Percentiles rank a stretch among this genome's conserved stretches.
Evolutionary conservation across 1,140 invertebrate species (phyloP).

Genomic region (Lepidotrigona ventralis): DNA sequence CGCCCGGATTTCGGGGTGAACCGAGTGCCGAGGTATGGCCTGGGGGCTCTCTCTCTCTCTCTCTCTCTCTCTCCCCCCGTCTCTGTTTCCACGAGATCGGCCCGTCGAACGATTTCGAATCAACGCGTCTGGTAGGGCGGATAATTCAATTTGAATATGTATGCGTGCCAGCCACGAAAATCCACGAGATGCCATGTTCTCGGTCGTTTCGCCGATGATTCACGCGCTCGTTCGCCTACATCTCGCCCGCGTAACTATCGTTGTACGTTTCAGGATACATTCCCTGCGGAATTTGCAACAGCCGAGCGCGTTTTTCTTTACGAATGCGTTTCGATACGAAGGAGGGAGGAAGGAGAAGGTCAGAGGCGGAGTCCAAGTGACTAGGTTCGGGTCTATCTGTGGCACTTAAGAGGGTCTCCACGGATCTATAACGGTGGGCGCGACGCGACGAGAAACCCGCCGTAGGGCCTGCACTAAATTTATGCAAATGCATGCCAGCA

Average conservation of each 20-base stretch:
- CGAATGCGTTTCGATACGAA: slow-evolving; percentile 31
- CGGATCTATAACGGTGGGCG: slow-evolving; percentile 62
- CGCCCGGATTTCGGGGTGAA: slow-evolving; percentile 11
- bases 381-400: slow-evolving; percentile 60
- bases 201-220: slow-evolving; percentile 34
- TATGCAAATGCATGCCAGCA: slow-evolving; percentile 80
- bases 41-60: neutral
- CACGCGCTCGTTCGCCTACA: neutral
- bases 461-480: slow-evolving; percentile 76
- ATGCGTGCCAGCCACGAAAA: slow-evolving; percentile 56
- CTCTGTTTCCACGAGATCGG: slow-evolving; percentile 47
- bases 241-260: neutral
- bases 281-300: slow-evolving; percentile 11
- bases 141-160: slow-evolving; percentile 81
- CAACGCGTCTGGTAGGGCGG: slow-evolving; percentile 77
- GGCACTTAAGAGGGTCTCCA: slow-evolving; percentile 64
- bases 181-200: slow-evolving; percentile 30
- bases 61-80: too few species aligned
- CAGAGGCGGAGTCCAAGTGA: slow-evolving; percentile 3
- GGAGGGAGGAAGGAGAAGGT: too few species aligned
- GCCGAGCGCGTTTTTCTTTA: slow-evolving; percentile 41
- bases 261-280: neutral
- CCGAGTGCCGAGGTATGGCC: slow-evolving; percentile 8
- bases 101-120: slow-evolving; percentile 79
- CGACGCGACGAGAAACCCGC: slow-evolving; percentile 68